These are phyloP conservation scores for Epirrita christyi DNA, from an alignment of 2,888 invertebrate species.

Conservation along the genomic window DNA sequence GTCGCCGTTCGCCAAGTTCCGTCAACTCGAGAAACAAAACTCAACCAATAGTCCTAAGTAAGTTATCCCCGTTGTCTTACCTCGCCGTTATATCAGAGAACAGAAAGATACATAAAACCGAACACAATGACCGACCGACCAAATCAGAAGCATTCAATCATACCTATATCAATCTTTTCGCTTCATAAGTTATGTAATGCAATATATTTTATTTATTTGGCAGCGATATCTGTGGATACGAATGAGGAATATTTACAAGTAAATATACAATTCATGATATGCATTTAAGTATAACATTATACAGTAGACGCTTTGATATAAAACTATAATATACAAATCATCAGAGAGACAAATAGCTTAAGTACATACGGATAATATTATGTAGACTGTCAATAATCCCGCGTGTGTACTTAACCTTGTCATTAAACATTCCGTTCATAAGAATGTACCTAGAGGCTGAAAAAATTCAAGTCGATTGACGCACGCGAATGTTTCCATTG, in stretches of 20 bases:
- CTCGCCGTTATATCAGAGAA: neutral
- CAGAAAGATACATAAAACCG: constrained; percentile 7
- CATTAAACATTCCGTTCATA: constrained; percentile 36
- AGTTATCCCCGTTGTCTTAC: constrained; percentile 52
- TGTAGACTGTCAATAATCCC: constrained; percentile 38
- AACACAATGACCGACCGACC: constrained; percentile 21
- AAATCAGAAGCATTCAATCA: constrained; percentile 13
- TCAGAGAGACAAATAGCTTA: constrained; percentile 35
- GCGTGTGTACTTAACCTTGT: constrained; percentile 38
- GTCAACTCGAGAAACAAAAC: constrained; percentile 95
- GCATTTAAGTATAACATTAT: constrained; percentile 60
- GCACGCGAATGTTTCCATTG: constrained; percentile 47
- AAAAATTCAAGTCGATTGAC: constrained; percentile 43
- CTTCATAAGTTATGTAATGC: constrained; percentile 62
- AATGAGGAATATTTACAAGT: constrained; percentile 73
- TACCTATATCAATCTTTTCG: constrained; percentile 47
- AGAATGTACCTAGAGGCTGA: constrained; percentile 33
- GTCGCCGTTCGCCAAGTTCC: constrained; percentile 96
- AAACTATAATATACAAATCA: constrained; percentile 32
- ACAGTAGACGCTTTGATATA: constrained; percentile 66
- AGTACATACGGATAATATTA: constrained; percentile 36
- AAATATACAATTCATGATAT: constrained; percentile 66
- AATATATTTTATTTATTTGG: constrained; percentile 72
- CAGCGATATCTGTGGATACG: constrained; percentile 75
- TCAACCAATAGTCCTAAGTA: constrained; percentile 92